A percentile compares a stretch with the other conserved stretches of the same genome.
Evolutionary conservation across 1,140 invertebrate species (phyloP).

Genomic region (Panagrolaimus sp.): DNA sequence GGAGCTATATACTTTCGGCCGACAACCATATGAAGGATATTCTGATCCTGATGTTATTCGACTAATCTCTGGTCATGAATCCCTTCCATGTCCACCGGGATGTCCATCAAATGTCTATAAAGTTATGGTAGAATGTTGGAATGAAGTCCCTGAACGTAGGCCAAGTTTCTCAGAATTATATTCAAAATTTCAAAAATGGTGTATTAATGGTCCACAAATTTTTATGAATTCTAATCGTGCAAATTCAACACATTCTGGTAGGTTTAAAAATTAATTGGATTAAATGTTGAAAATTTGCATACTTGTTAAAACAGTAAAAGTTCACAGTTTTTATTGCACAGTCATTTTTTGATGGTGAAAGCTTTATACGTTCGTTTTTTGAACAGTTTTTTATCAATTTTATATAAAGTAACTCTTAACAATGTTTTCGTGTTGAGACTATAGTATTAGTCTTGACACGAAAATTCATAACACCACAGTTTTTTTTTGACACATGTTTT

Average conservation of each 20-base stretch:
- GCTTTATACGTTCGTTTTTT: too few relatives aligned
- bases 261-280: background rate
- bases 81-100: slow-evolving; percentile 25
- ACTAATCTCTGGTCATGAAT: slow-evolving; percentile 22
- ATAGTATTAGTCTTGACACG: too few relatives aligned
- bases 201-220: slow-evolving; percentile 20
- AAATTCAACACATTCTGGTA: slow-evolving; percentile 8
- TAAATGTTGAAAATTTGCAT: too few relatives aligned
- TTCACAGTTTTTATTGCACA: too few relatives aligned
- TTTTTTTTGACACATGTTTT: too few relatives aligned
- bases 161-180: slow-evolving; percentile 73
- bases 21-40: slow-evolving; percentile 78
- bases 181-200: slow-evolving; percentile 69
- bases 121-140: slow-evolving; percentile 66
- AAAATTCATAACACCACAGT: too few relatives aligned
- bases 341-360: too few relatives aligned
- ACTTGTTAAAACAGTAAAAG: too few relatives aligned
- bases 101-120: slow-evolving; percentile 30
- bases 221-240: background rate
- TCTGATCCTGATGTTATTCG: slow-evolving; percentile 63
- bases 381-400: too few relatives aligned
- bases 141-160: slow-evolving; percentile 77
- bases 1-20: slow-evolving; percentile 68
- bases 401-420: too few relatives aligned
- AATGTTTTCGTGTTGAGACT: too few relatives aligned